These are phyloP conservation scores for Phoxinus dragarum DNA, from an alignment of 2,797 vertebrate genomes.

Conservation along the genomic window DNA sequence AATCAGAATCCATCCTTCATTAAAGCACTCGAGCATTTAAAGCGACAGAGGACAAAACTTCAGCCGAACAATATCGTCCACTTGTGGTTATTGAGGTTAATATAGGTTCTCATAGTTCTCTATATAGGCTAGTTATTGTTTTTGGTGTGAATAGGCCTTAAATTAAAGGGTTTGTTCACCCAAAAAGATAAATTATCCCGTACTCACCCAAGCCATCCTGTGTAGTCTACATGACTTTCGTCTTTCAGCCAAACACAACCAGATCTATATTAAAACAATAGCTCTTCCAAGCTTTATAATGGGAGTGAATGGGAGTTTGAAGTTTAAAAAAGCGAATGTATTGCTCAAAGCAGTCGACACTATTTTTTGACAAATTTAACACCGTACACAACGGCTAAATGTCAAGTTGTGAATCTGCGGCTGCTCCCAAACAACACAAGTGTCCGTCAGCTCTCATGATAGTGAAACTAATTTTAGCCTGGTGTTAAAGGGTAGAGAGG, in stretches of 20 bases:
- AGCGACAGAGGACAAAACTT: background rate
- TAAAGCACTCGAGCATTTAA: background rate
- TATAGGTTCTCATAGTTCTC: background rate
- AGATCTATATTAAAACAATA: too few relatives aligned
- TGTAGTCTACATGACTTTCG: too few relatives aligned
- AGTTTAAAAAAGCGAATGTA: background rate
- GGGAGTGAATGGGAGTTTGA: too few relatives aligned
- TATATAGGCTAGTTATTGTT: background rate
- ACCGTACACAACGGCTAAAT: background rate
- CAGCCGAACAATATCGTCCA: background rate
- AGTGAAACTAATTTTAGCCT: conserved; percentile 54
- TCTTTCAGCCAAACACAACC: too few relatives aligned
- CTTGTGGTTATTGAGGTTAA: too few relatives aligned
- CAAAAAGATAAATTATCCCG: too few relatives aligned
- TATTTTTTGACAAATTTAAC: background rate
- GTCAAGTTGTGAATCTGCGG: background rate
- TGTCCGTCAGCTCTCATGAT: conserved; percentile 14
- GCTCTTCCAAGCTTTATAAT: too few relatives aligned
- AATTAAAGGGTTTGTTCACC: too few relatives aligned
- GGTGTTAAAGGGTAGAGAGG: conserved; percentile 42
- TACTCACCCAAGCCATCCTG: too few relatives aligned
- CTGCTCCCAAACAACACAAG: conserved; percentile 16
- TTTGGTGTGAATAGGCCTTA: background rate
- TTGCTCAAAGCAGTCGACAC: background rate
- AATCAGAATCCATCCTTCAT: background rate